Evolutionary conservation across 2,113 vertebrate genomes (phyloP), one percentile per base, ranked within the genome.

Genomic region (Setophaga petechia): DNA sequence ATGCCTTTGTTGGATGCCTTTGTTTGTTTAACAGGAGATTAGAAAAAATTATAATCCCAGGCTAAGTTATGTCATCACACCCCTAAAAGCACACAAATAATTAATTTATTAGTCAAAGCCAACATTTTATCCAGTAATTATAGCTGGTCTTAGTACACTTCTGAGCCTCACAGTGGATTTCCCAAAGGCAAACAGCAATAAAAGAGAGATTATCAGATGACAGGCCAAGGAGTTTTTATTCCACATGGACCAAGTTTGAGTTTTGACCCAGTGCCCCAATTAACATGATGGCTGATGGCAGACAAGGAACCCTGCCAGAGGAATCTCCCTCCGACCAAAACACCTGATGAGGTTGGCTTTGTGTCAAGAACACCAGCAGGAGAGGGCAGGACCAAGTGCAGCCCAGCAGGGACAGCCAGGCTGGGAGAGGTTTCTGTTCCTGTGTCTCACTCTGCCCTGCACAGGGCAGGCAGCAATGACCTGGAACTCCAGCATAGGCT

Each of bases 11-110:
- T 91, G 59, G 51, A 35, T 87, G 8, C 35, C 58, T 78, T 33
- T 81, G 72, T 95, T 90, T 85, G 41, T 59, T 95, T 91, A 96
- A 84, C 19, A 52, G 46, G 24, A 62, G 33, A 72, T 84, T 41
- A 84, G 52, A 83, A 89, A 88, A 92, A 76, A 71, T 15, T 77
- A 84, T 35, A 41, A 46, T 72, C 10, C n/a, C 12, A 47, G 46
- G 41, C 54, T 88, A 84, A 81, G 24, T 75, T 86, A 88, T 49
- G 28, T 33, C 47, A 65, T 47, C 37, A 39, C 17, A 31, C 16
- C 15, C 39, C 37, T 63, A 62, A 93, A 96, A 95, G 65, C 21
- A 67, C n/a, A 47, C 35, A 83, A 87, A 30, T 79, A 87, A 89
- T 1, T 0, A 35, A 73, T 59, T 30, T 80, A 85, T 84, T 85